Percentiles rank a stretch among this genome's conserved stretches.
Conservation (phyloP, 2,797 vertebrate species). For the Peromyscus attwateri region DNA sequence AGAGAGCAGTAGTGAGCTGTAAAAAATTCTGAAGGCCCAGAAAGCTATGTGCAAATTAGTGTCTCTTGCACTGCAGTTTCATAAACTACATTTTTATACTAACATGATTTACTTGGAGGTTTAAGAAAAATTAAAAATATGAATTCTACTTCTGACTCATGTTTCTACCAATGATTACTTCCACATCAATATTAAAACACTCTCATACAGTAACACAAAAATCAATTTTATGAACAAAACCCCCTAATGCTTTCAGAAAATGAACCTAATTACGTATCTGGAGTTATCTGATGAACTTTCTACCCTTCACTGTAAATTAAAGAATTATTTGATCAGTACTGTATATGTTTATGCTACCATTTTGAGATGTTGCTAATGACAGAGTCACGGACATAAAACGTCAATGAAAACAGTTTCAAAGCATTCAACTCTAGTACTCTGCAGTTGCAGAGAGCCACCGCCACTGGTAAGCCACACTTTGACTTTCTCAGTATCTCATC, state of each 20-base stretch:
- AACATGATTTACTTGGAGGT: conserved; percentile 23
- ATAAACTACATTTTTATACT: conserved; percentile 38
- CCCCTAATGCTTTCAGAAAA: conserved; percentile 27
- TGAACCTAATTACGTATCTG: neutral
- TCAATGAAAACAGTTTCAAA: conserved; percentile 28
- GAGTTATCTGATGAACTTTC: conserved; percentile 14
- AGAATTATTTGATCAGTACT: neutral
- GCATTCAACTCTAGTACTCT: neutral
- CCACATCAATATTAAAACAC: conserved; percentile 43
- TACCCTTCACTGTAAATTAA: conserved; percentile 30
- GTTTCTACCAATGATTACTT: neutral
- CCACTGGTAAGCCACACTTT: neutral
- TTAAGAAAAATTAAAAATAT: conserved; percentile 39
- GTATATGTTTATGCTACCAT: conserved; percentile 2
- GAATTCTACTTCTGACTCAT: conserved; percentile 13
- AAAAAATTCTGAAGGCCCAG: neutral
- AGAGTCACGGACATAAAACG: neutral
- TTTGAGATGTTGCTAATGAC: conserved; percentile 18
- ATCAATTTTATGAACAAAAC: neutral
- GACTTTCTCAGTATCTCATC: conserved; percentile 35
- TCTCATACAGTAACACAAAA: conserved; percentile 23
- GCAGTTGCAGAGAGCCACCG: neutral
- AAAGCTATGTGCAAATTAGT: neutral
- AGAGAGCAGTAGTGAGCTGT: conserved; percentile 77
- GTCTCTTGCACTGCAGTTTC: conserved; percentile 11